Evolutionary conservation across 2,113 vertebrate species (phyloP).

Genomic region (Rhinopithecus roxellana): DNA sequence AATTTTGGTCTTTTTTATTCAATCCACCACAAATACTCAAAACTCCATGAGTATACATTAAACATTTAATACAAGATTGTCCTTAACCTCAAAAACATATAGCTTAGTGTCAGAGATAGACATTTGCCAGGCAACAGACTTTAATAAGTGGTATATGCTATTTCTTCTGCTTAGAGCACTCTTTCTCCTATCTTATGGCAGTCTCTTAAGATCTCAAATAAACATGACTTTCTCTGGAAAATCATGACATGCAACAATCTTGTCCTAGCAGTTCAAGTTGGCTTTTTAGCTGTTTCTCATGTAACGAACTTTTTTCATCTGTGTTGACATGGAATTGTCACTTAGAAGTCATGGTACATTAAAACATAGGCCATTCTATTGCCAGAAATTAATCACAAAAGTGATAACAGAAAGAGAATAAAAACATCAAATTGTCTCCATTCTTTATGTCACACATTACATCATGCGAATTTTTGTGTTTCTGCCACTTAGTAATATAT

Average conservation of each 20-base stretch:
- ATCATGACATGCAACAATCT: not conserved
- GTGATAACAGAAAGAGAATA: not conserved
- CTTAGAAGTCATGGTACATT: not conserved
- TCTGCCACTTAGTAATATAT: conserved; percentile 19
- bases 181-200: not conserved
- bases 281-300: not conserved
- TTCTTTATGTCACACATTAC: not conserved
- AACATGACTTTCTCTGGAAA: not conserved
- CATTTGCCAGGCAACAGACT: not conserved
- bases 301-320: not conserved
- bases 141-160: not conserved
- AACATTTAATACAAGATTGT: not conserved
- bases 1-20: not conserved
- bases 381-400: conserved; percentile 1
- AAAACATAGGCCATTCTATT: not conserved
- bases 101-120: not conserved
- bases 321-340: not conserved
- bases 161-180: not conserved
- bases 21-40: not conserved
- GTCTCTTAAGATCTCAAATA: not conserved
- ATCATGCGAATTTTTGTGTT: not conserved
- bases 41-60: not conserved
- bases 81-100: not conserved
- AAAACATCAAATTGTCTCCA: not conserved
- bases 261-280: not conserved